Conservation (phyloP, 64 coral and sea anemone species). For the Pocillopora damicornis region DNA sequence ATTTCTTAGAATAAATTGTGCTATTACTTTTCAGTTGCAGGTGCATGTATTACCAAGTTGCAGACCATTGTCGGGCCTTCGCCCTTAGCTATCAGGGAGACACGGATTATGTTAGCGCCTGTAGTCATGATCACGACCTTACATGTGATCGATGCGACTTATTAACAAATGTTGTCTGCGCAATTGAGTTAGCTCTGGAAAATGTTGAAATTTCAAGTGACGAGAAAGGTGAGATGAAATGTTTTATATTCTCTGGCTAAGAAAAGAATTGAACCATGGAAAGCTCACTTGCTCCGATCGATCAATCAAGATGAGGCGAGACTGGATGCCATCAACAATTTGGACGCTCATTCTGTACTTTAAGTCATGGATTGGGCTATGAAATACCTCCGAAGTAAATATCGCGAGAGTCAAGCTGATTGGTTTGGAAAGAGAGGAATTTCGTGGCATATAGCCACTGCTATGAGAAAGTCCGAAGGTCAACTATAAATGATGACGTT, state of each 20-base stretch:
- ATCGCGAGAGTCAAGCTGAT: neutral
- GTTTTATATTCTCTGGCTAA: neutral
- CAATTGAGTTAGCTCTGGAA: neutral
- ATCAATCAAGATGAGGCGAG: constrained; percentile 24
- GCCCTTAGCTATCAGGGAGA: constrained; percentile 28
- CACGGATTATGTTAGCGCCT: neutral
- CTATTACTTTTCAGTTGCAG: constrained; percentile 15
- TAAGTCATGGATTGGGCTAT: constrained; percentile 2
- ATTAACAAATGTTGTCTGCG: neutral
- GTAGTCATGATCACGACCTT: constrained; percentile 16
- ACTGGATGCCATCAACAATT: neutral
- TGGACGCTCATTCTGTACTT: constrained; percentile 4
- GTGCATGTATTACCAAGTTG: constrained; percentile 55
- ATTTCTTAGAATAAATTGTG: no score
- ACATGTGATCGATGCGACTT: constrained; percentile 1
- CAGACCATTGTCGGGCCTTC: constrained; percentile 43
- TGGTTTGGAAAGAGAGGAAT: neutral
- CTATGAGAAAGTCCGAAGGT: constrained; percentile 4
- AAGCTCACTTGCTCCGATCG: constrained; percentile 4
- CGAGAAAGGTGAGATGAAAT: constrained; percentile 5
- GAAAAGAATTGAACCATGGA: neutral
- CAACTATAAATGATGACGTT: constrained; percentile 15
- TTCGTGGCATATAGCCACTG: constrained; percentile 4
- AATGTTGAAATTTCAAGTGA: neutral
- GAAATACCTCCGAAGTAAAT: neutral